Percentiles rank a stretch among this genome's conserved stretches.
Conservation (phyloP, 2,113 vertebrate species). For the Struthidea cinerea region DNA sequence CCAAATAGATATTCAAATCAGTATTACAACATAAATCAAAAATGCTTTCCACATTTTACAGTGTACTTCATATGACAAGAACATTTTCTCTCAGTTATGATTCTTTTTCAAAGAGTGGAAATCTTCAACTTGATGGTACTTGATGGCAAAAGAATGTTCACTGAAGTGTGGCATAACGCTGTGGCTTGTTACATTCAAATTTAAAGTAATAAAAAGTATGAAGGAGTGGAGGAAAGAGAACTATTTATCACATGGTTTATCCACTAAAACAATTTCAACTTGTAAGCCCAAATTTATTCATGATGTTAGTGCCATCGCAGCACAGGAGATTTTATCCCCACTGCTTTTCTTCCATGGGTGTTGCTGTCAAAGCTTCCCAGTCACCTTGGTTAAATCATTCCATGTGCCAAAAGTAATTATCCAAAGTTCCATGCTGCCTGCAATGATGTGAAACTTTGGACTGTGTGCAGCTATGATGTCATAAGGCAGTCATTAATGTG, state of each 20-base stretch:
- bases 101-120: background rate
- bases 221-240: background rate
- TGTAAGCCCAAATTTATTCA: background rate
- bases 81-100: background rate
- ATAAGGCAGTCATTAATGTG: conserved; percentile 32
- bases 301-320: background rate
- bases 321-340: background rate
- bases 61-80: background rate
- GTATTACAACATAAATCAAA: background rate
- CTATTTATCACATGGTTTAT: background rate
- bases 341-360: background rate
- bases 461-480: conserved; percentile 20
- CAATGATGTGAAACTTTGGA: background rate
- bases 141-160: background rate
- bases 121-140: background rate
- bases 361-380: background rate
- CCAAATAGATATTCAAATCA: conserved; percentile 7
- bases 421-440: background rate
- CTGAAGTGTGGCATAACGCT: background rate
- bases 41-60: background rate
- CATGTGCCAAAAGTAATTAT: background rate
- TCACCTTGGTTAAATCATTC: background rate
- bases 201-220: background rate
- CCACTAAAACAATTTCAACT: background rate
- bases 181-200: background rate